phyloP scores from a whole-genome alignment of 2,797 vertebrate species.

The Paratrypauchen microcephalus region DNA sequence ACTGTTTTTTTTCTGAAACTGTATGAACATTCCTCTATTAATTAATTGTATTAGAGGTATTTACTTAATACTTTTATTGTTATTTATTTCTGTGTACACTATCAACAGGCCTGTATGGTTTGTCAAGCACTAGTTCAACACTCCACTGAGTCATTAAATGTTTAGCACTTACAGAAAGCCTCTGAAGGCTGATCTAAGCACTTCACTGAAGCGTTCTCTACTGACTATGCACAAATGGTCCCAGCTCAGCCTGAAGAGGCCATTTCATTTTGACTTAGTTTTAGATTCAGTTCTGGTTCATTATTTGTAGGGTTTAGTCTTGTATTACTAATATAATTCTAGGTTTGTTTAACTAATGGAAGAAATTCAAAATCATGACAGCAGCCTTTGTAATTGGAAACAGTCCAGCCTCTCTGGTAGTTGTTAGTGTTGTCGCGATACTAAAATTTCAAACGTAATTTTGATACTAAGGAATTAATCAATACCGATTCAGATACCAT shows the following conservation, averaged over 20 bases:
- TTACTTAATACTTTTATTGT: background rate
- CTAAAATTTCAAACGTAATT: too few relatives aligned
- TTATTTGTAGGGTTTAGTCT: too few relatives aligned
- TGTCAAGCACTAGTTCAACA: slow-evolving; percentile 11
- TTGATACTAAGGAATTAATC: too few relatives aligned
- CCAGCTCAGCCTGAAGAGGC: background rate
- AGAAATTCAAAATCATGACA: too few relatives aligned
- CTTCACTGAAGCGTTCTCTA: slow-evolving; percentile 24
- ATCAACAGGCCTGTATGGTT: slow-evolving; percentile 8
- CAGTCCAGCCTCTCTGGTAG: too few relatives aligned
- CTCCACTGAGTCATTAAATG: slow-evolving; percentile 28
- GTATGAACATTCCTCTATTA: background rate
- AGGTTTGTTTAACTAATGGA: too few relatives aligned
- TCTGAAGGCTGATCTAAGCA: slow-evolving; percentile 36
- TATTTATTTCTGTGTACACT: background rate
- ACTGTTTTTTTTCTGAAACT: background rate
- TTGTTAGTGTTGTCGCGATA: too few relatives aligned
- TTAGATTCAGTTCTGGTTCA: too few relatives aligned
- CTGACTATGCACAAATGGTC: slow-evolving; percentile 10
- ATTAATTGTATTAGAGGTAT: background rate
- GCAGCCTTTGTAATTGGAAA: too few relatives aligned
- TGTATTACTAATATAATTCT: too few relatives aligned
- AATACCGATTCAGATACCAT: too few relatives aligned
- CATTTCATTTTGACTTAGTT: background rate
- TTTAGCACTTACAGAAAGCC: slow-evolving; percentile 18